Conservation (phyloP, 2,888 invertebrate genomes). For the Resseliella maxima region DNA sequence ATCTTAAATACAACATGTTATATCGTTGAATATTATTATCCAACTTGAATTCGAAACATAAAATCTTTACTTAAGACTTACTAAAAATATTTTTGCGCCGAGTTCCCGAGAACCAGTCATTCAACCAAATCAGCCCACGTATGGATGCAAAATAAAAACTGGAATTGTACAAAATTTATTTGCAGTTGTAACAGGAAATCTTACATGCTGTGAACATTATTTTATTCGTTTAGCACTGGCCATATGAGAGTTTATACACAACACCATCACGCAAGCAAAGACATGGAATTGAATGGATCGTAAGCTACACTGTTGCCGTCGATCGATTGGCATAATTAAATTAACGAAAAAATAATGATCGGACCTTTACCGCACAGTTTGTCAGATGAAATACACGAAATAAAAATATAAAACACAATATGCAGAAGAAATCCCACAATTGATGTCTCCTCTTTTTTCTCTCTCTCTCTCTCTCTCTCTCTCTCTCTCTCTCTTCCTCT, state of each 20-base stretch:
- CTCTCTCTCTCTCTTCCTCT: too few species aligned
- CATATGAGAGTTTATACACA: background rate
- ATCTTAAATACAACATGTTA: background rate
- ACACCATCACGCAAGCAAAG: background rate
- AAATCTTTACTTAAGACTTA: background rate
- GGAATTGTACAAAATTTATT: background rate
- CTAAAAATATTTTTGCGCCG: background rate
- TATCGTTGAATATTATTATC: background rate
- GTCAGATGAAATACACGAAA: background rate
- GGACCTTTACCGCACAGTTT: conserved; percentile 33
- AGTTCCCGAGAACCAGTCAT: background rate
- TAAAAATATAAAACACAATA: too few species aligned
- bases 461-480: background rate
- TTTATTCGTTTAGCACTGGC: conserved; percentile 6
- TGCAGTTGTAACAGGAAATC: conserved; percentile 50
- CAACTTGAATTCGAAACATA: background rate
- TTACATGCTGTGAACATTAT: conserved; percentile 36
- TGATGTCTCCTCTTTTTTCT: background rate
- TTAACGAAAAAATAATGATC: conserved; percentile 21
- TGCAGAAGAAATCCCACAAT: conserved; percentile 18
- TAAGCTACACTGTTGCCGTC: background rate
- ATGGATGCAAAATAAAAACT: background rate
- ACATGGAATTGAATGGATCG: background rate
- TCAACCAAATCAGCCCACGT: conserved; percentile 5
- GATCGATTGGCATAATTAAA: background rate